Evolutionary conservation across 1,140 invertebrate species (phyloP).

Genomic region (Oryctes rhinoceros): DNA sequence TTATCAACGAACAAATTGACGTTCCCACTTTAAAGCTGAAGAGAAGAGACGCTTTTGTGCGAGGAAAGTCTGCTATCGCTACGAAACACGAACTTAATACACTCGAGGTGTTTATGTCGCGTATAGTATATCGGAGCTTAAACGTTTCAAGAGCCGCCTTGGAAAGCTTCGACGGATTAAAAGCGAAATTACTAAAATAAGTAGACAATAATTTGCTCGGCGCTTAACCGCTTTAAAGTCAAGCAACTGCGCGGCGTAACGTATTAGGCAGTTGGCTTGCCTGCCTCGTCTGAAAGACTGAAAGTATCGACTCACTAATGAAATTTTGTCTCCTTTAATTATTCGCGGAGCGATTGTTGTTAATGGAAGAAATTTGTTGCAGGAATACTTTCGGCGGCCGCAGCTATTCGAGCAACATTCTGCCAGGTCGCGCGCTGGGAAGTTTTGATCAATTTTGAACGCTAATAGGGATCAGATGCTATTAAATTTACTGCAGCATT

Average conservation of each 20-base stretch:
- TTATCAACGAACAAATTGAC: constrained; percentile 15
- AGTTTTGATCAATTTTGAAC: too few species aligned
- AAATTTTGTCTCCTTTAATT: not conserved
- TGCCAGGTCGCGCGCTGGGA: too few species aligned
- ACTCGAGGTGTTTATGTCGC: constrained; percentile 7
- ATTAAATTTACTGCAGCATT: too few species aligned
- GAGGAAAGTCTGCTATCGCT: not conserved
- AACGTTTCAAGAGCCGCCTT: not conserved
- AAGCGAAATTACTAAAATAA: constrained; percentile 10
- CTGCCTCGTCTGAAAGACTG: not conserved
- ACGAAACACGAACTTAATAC: constrained; percentile 18
- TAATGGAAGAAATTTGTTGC: constrained; percentile 18
- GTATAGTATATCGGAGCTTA: not conserved
- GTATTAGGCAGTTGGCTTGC: not conserved
- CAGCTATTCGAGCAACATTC: too few species aligned
- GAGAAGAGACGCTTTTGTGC: not conserved
- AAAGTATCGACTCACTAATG: not conserved
- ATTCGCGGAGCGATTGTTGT: not conserved
- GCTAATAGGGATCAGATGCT: too few species aligned
- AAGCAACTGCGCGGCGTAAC: not conserved
- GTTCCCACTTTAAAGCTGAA: not conserved
- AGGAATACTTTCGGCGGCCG: not conserved
- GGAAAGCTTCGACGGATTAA: constrained; percentile 3
- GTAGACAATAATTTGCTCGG: not conserved
- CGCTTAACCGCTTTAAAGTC: constrained; percentile 6